Base-by-base conservation (phyloP, 1,140 invertebrate species). In the Alviniconcha marisindica region DNA sequence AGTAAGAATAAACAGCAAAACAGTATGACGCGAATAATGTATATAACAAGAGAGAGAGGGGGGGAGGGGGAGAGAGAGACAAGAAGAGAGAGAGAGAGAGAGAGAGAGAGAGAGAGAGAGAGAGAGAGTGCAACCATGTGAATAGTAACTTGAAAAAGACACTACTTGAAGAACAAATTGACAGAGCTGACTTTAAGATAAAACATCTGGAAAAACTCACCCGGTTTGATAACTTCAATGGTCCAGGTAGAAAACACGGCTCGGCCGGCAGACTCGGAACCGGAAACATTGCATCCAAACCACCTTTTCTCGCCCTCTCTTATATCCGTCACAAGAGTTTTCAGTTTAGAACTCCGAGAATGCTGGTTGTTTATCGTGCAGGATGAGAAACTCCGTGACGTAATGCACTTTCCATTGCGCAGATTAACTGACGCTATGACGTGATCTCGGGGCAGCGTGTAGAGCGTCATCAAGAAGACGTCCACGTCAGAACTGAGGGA, bases 391-490 rank as follows among this genome's bases (percentile, higher is more conserved):
- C 77, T 60, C 36, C 77, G n/a, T 78, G 51, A 60, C 31, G 77
- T 78, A 38, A 78, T 54, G 28, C 77, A 78, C 77, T 78, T 60
- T 33, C 51, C 51, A 24, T 78, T 36, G 15, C 33, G 51, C 0
- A 60, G 77, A 33, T 56, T 78, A 54, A 63, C 77, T n/a, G 51
- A 78, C 2, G 77, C 77, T 38, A 78, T 51, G 15, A 78, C 77
- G 33, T 78, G 33, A 51, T 78, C 38, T 1, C 38, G 24, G 2
- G 28, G 51, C 0, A 60, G 24, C 18, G 51, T 63, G 77, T 38
- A 78, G 31, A 78, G 28, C 36, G 77, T 78, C 77, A 78, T 78
- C 51, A 60, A 33, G 54, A 78, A 78, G 4, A 78, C 77, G 12
- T 78, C 51, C 18, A 78, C 77, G 77, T 78, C 77, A 10, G 51